A percentile compares a stretch with the other conserved stretches of the same genome.
phyloP scores from a whole-genome alignment of 2,888 invertebrate genomes.

The Watsonalla cultraria region DNA sequence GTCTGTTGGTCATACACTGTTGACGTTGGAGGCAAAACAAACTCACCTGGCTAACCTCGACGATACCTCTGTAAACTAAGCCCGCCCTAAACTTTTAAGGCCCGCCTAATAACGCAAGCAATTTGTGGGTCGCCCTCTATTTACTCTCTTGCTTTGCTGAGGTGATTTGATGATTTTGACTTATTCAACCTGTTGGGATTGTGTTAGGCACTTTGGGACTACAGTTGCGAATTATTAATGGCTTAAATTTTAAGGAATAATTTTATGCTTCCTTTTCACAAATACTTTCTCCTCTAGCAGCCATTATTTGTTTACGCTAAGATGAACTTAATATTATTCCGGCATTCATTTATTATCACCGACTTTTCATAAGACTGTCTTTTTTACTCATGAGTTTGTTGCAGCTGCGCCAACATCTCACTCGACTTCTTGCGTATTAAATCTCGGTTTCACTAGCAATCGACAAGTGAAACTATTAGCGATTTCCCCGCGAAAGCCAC shows the following conservation, averaged over 20 bases:
- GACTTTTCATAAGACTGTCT: too few species aligned
- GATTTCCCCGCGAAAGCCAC: conserved; percentile 69
- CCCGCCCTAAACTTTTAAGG: conserved; percentile 74
- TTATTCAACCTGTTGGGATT: conserved; percentile 65
- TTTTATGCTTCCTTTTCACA: conserved; percentile 9
- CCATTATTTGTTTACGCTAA: background rate
- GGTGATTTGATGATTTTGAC: conserved; percentile 77
- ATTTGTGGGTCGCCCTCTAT: conserved; percentile 72
- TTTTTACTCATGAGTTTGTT: conserved; percentile 10
- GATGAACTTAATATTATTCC: background rate
- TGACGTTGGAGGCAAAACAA: conserved; percentile 66
- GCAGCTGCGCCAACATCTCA: conserved; percentile 13
- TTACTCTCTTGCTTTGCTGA: conserved; percentile 69
- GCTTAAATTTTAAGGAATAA: conserved; percentile 9
- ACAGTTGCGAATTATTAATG: conserved; percentile 38
- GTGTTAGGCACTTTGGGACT: conserved; percentile 32
- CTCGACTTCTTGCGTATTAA: conserved; percentile 19
- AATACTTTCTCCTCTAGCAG: background rate
- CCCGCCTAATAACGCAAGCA: conserved; percentile 73
- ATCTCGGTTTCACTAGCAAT: conserved; percentile 52
- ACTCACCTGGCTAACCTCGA: conserved; percentile 60
- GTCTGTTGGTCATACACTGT: conserved; percentile 48
- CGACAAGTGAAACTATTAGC: conserved; percentile 58
- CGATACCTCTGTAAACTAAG: conserved; percentile 72
- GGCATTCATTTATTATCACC: conserved; percentile 9